Evolutionary conservation across 2,113 vertebrate species (phyloP), one percentile per base, ranked within the genome.

Genomic region (Burhinus bistriatus): DNA sequence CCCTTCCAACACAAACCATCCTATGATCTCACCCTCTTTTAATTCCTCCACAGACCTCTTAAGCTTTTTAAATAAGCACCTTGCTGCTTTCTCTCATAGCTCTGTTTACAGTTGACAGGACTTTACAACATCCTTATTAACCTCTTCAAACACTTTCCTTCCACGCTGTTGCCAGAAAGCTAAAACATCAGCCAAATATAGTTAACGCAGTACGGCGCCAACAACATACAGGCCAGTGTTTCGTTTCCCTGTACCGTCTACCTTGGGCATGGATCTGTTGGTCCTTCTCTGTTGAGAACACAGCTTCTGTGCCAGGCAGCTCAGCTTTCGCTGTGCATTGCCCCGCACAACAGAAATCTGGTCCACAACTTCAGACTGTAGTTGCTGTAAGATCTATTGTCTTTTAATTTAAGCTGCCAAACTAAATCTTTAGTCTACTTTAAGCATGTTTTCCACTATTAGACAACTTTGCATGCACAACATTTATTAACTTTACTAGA

Each of bases 381-480:
- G 70, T 0, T 19, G 32, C 40, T 32, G 2, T 40, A 70, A 40
- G 9, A 32, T 8, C 26, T 6, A 13, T 0, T n/a, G 17, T 1
- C 19, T 72, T 85, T 61, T 25, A 8, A 69, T 20, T 70, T 44
- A 40, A 80, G 44, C 6, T 14, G 19, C 9, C 38, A 20, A 45
- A 11, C 29, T 23, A 70, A 69, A n/a, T 3, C 9, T 51, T 77
- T 3, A 44, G 12, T 2, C 26, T 11, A 15, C 30, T 40, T 38
- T 5, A 47, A 36, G 23, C 0, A 3, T 1, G 1, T 52, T 72
- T 34, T 34, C 7, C 62, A 2, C 12, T 14, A 42, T 30, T 3
- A 38, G 20, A 17, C 6, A 77, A 20, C 7, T 13, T 2, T 9
- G 9, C n/a, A 14, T 0, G 3, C 20, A n/a, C 49, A 32, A 11